Conservation (phyloP, 1,140 invertebrate genomes). For the Araneus ventricosus region DNA sequence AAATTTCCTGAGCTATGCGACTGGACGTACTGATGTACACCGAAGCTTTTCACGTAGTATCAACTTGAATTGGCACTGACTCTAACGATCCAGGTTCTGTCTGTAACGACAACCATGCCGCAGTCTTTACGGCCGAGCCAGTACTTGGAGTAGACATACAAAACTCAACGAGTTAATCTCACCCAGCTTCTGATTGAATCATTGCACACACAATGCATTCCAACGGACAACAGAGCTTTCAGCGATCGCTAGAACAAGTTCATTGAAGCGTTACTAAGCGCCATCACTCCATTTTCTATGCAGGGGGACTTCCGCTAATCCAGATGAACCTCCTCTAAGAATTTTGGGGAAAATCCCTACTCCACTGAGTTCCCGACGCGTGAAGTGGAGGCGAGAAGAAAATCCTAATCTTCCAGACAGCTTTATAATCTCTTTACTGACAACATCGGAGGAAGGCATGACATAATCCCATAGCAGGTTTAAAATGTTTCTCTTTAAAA, state of each 20-base stretch:
- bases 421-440: slow-evolving; percentile 60
- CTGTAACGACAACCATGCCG: too few species aligned
- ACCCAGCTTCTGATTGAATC: too few species aligned
- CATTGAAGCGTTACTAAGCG: neutral
- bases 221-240: neutral
- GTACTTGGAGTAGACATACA: too few species aligned
- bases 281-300: too few species aligned
- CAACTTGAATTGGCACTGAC: too few species aligned
- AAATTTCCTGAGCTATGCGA: too few species aligned
- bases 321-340: neutral
- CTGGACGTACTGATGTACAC: too few species aligned
- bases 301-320: neutral
- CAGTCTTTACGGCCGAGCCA: too few species aligned
- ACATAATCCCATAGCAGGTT: slow-evolving; percentile 52
- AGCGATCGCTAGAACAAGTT: neutral
- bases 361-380: neutral
- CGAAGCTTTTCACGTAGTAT: too few species aligned
- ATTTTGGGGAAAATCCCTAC: slow-evolving; percentile 13
- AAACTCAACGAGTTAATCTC: too few species aligned
- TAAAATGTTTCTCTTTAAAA: slow-evolving; percentile 59
- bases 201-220: too few species aligned
- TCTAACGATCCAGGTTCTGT: too few species aligned
- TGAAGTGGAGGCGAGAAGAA: neutral
- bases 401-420: slow-evolving; percentile 63
- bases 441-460: slow-evolving; percentile 27